These are phyloP conservation scores for Parnassius apollo DNA, from an alignment of 2,888 invertebrate genomes.

Conservation along the genomic window DNA sequence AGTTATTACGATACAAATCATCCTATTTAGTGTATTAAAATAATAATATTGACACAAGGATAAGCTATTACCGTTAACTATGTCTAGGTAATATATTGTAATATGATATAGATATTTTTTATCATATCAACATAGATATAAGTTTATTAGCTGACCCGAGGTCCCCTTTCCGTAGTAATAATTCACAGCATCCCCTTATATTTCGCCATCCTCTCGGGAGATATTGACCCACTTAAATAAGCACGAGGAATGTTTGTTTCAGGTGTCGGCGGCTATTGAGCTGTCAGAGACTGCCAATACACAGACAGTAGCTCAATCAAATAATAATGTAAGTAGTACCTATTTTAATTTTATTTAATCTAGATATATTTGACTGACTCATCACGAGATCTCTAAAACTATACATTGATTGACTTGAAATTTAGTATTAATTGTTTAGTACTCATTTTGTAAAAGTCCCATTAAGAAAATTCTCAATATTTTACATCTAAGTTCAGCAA, in stretches of 20 bases:
- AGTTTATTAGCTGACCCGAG: slow-evolving; percentile 17
- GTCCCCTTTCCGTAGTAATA: slow-evolving; percentile 23
- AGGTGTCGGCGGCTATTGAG: slow-evolving; percentile 71
- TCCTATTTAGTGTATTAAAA: too few relatives aligned
- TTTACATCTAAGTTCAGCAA: too few relatives aligned
- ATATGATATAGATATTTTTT: not conserved
- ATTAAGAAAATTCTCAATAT: too few relatives aligned
- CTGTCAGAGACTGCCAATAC: slow-evolving; percentile 65
- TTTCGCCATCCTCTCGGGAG: slow-evolving; percentile 38
- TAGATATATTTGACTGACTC: too few relatives aligned
- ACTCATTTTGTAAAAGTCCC: not conserved
- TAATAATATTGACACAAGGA: too few relatives aligned
- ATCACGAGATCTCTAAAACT: not conserved
- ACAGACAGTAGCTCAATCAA: slow-evolving; percentile 61
- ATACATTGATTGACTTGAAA: not conserved
- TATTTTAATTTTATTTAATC: not conserved
- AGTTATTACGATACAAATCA: too few relatives aligned
- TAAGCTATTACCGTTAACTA: too few relatives aligned
- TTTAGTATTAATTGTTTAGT: slow-evolving; percentile 12
- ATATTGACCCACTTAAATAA: slow-evolving; percentile 65
- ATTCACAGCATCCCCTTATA: slow-evolving; percentile 28
- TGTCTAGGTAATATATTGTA: not conserved
- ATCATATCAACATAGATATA: not conserved
- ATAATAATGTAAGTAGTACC: slow-evolving; percentile 59
- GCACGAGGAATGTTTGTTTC: slow-evolving; percentile 54